Base-by-base conservation (phyloP, 2,888 invertebrate genomes). In the Drosophila antonietae region DNA sequence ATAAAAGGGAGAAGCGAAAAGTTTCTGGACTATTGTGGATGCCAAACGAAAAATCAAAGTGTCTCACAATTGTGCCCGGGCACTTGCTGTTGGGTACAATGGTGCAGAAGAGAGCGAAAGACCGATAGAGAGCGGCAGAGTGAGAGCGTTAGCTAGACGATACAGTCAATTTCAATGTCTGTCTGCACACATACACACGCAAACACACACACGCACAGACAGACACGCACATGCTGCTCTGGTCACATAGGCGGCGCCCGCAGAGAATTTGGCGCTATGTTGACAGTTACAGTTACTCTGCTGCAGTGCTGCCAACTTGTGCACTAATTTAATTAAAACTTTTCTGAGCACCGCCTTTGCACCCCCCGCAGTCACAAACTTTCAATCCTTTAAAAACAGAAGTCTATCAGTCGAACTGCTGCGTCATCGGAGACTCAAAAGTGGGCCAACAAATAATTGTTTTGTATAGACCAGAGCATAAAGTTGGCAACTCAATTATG, bases 41-140 rank as follows among this genome's bases (percentile, higher is more conserved):
- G 81, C 75, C 66, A 62, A 78, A 76, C 79, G 73, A 80, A 80
- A 84, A 84, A 82, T 84, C 89, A 86, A 88, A 88, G 88, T 88
- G 87, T 83, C 87, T 78, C 60, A 73, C 81, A 80, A 81, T 75
- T 81, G 80, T 67, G 41, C 41, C 15, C n/a, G 41, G 73, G 60
- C 81, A 84, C 83, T 80, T 83, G 86, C 66, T 80, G 80, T 78
- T 75, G 72, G 55, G 33, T 68, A 66, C 79, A 75, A 65, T 78
- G 46, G 44, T 63, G 67, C 64, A 66, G 52, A 74, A 70, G 49
- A 49, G 41, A 47, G 51, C 15, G 31, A 23, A 2, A 41, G 3
- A 8, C 3, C 41, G n/a, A 7, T 0, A 46, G 23, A 46, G 41
- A 59, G 43, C 10, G 23, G 23, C 31, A 23, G 35, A 18, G 69